Evolutionary conservation across 2,797 vertebrate genomes (phyloP).

Genomic region (Naso thynnoides): DNA sequence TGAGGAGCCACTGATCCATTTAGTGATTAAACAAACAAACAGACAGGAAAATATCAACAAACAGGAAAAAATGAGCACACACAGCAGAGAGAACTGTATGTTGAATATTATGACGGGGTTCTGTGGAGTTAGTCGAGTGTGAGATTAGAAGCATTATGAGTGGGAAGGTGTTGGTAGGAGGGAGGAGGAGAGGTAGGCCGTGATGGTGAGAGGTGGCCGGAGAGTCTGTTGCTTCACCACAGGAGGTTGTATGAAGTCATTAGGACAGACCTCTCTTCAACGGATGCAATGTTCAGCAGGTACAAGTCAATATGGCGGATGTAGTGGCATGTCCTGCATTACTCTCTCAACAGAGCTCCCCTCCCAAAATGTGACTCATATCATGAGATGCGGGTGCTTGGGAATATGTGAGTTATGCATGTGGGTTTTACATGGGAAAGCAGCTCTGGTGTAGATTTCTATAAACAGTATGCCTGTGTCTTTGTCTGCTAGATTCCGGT

Average conservation of each 20-base stretch:
- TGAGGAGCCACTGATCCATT: constrained; percentile 64
- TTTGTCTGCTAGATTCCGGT: constrained; percentile 24
- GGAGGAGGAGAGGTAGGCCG: constrained; percentile 29
- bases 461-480: constrained; percentile 1
- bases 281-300: constrained; percentile 29
- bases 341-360: constrained; percentile 4
- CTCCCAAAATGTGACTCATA: constrained; percentile 22
- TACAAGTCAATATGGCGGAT: constrained; percentile 10
- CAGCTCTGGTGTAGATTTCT: constrained; percentile 1
- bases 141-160: constrained; percentile 64
- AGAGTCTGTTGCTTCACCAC: constrained; percentile 44
- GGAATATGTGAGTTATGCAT: background rate
- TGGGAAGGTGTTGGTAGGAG: constrained; percentile 44
- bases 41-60: constrained; percentile 63
- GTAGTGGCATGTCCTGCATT: constrained; percentile 4
- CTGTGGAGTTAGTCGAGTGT: constrained; percentile 58
- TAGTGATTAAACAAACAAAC: constrained; percentile 74
- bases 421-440: constrained; percentile 7
- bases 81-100: constrained; percentile 38
- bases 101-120: constrained; percentile 59
- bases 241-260: constrained; percentile 40
- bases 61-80: constrained; percentile 63
- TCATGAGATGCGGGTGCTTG: background rate
- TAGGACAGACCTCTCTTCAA: constrained; percentile 36
- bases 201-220: constrained; percentile 43